Evolutionary conservation across 2,888 invertebrate species (phyloP).

Genomic region (Mongoloraphidia duomilia): DNA sequence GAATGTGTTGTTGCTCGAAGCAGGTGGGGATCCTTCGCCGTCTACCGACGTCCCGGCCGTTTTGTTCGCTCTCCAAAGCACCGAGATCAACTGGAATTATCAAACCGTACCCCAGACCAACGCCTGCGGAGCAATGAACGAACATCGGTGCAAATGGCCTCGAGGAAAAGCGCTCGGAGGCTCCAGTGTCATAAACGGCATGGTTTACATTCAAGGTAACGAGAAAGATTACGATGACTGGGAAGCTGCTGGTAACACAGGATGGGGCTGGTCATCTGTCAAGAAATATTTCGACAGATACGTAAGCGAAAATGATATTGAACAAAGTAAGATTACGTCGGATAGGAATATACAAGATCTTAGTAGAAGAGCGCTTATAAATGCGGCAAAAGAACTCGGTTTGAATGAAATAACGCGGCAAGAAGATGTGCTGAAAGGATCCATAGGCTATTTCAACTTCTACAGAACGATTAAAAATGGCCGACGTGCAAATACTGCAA

Average conservation of each 20-base stretch:
- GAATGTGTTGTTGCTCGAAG: constrained; percentile 6
- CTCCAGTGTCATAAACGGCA: constrained; percentile 5
- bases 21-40: constrained; percentile 4
- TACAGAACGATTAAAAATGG: constrained; percentile 32
- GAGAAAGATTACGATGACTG: constrained; percentile 8
- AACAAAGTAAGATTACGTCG: neutral
- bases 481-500: constrained; percentile 38
- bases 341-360: neutral
- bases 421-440: neutral
- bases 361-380: neutral
- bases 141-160: constrained; percentile 5
- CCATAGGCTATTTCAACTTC: neutral
- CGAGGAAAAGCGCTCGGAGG: constrained; percentile 7
- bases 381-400: neutral
- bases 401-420: neutral
- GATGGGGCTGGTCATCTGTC: constrained; percentile 5
- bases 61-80: neutral
- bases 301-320: neutral
- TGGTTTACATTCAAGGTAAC: constrained; percentile 8
- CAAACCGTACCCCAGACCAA: constrained; percentile 27
- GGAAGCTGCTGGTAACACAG: constrained; percentile 5
- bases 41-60: constrained; percentile 4
- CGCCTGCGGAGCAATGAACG: constrained; percentile 17
- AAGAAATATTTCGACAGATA: neutral
- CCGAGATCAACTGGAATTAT: constrained; percentile 27